Percentiles rank a stretch among this genome's conserved stretches.
Conservation (phyloP, 2,888 invertebrate genomes). For the Melikaiella ostensackeni region DNA sequence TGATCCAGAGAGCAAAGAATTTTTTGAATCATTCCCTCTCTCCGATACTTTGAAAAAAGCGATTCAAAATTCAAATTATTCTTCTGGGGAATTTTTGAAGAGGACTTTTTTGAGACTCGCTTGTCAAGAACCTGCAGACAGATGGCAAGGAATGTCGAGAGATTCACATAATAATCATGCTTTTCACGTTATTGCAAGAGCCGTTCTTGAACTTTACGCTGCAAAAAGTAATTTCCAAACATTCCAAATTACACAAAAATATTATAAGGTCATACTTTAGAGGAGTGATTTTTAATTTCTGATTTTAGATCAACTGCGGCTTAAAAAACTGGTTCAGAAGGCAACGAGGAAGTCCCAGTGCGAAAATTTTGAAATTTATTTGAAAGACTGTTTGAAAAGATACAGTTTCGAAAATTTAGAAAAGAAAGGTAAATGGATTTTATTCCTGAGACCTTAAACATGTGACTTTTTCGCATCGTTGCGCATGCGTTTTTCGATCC, state of each 20-base stretch:
- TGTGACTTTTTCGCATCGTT: too few relatives aligned
- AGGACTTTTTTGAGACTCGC: slow-evolving; percentile 86
- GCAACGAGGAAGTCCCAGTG: slow-evolving; percentile 72
- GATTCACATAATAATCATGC: slow-evolving; percentile 76
- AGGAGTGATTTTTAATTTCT: background rate
- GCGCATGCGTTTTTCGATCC: too few relatives aligned
- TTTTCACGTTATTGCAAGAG: slow-evolving; percentile 77
- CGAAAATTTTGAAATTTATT: slow-evolving; percentile 64
- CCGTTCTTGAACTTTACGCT: slow-evolving; percentile 82
- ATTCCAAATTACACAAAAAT: background rate
- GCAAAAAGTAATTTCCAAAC: slow-evolving; percentile 78
- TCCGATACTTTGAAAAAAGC: slow-evolving; percentile 79
- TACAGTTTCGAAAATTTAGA: slow-evolving; percentile 58
- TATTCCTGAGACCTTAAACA: too few relatives aligned
- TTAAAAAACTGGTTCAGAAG: slow-evolving; percentile 68
- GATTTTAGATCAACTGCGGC: slow-evolving; percentile 63
- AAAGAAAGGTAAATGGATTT: slow-evolving; percentile 36
- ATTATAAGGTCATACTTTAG: too few relatives aligned
- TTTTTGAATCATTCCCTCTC: slow-evolving; percentile 84
- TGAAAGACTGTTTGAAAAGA: slow-evolving; percentile 65
- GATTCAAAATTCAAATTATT: slow-evolving; percentile 65
- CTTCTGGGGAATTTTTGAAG: slow-evolving; percentile 78
- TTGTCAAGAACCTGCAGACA: slow-evolving; percentile 82
- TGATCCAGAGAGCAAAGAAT: slow-evolving; percentile 56
- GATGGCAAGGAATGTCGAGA: slow-evolving; percentile 78